Evolutionary conservation across 2,888 invertebrate species (phyloP).

Genomic region (Drosophila kanekoi): DNA sequence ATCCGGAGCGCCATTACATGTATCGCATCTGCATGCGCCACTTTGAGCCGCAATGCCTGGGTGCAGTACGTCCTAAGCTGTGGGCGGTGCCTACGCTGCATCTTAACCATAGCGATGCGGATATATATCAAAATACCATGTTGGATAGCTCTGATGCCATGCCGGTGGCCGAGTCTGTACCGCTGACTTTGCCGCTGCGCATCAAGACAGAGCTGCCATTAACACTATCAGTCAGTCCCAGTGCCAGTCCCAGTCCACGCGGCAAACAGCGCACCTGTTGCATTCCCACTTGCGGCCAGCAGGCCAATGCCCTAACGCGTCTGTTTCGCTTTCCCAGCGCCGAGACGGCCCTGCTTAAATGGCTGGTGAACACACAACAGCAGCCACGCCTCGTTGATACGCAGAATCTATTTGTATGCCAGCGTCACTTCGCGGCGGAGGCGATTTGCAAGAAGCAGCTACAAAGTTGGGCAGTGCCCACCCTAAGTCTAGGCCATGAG

Average conservation of each 20-base stretch:
- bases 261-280: slow-evolving; percentile 59
- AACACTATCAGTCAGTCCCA: slow-evolving; percentile 42
- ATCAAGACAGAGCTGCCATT: slow-evolving; percentile 37
- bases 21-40: slow-evolving; percentile 76
- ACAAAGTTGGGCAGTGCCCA: slow-evolving; percentile 76
- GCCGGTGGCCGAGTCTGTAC: background rate
- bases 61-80: slow-evolving; percentile 34
- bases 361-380: slow-evolving; percentile 73
- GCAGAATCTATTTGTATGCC: slow-evolving; percentile 62
- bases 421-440: slow-evolving; percentile 70
- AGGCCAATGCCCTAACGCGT: slow-evolving; percentile 27
- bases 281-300: slow-evolving; percentile 49
- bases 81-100: slow-evolving; percentile 67
- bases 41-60: slow-evolving; percentile 62
- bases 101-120: slow-evolving; percentile 47
- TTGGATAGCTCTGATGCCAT: background rate
- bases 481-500: slow-evolving; percentile 70
- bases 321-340: slow-evolving; percentile 67
- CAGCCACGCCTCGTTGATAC: slow-evolving; percentile 56
- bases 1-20: slow-evolving; percentile 44
- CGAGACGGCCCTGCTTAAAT: slow-evolving; percentile 63
- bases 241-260: slow-evolving; percentile 62
- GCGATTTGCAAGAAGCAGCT: slow-evolving; percentile 63
- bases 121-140: slow-evolving; percentile 48
- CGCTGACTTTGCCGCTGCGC: slow-evolving; percentile 38